Evolutionary conservation across 2,888 invertebrate genomes (phyloP), one percentile per base, ranked within the genome.

Genomic region (Tuta absoluta): DNA sequence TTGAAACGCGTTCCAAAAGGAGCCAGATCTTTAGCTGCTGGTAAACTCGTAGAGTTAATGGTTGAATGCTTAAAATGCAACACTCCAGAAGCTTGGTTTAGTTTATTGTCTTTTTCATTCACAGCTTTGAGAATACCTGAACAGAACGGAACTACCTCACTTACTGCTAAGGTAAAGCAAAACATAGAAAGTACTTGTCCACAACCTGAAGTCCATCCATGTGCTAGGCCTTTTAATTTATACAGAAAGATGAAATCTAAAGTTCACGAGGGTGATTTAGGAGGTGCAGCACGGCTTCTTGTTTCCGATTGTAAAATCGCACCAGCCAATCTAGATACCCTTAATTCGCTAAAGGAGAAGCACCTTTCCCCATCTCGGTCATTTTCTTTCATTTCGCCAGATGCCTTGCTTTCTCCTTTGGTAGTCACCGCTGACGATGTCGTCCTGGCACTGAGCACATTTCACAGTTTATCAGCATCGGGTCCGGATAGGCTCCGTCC

Each of bases 401-500:
- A 59, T 19, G 1, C 0, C 1, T 24, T 53, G 3, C 10, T 5
- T 49, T 56, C 48, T 11, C 17, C 24, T 12, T n/a, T 66, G 1
- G 28, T 24, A 1, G 62, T 66, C 0, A 19, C 21, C 0, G 11
- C n/a, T 1, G 37, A 14, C 1, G 67, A 67, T 17, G 62, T 66
- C 0, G 58, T 23, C 0, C 2, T 17, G n/a, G 66, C 66, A 0
- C 4, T 66, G 0, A 59, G 19, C 0, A 53, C 65, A 1, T 68
- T 68, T 63, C 23, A 68, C 28, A 63, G 23, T n/a, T 62, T 65
- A 0, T 66, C 68, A 1, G 68, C 66, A 0, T 14, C 68, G 0
- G 68, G 68, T 1, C 23, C 66, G 11, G 68, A 68, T 56, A 66
- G 68, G 0, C 0, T 68, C 0, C 65, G 68, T 1, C 68, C 66